Evolutionary conservation across 2,797 vertebrate genomes (phyloP).

Genomic region (Lepilemur ruficaudatus): DNA sequence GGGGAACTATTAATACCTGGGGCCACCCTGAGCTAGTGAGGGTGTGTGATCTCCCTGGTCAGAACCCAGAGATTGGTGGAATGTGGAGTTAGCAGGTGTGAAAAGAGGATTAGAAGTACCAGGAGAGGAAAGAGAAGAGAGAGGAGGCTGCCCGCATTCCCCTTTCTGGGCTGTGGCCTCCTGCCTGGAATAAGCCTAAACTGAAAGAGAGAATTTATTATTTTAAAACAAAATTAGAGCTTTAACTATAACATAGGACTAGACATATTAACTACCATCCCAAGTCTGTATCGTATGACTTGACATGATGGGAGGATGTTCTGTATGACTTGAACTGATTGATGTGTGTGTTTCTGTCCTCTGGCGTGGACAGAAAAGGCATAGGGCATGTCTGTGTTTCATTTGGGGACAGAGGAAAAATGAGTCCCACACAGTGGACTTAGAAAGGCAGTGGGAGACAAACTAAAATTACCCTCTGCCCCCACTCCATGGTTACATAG

Average conservation of each 20-base stretch:
- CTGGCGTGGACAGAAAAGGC: background rate
- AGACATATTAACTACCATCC: background rate
- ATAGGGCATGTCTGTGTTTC: background rate
- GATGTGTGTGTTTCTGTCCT: background rate
- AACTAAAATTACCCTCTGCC: background rate
- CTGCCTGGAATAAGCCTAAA: background rate
- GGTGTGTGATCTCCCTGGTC: background rate
- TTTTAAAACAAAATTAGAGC: background rate
- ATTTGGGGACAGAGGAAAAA: background rate
- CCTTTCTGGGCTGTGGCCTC: background rate
- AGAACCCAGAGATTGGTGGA: background rate
- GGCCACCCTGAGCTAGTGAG: background rate
- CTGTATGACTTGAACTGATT: background rate
- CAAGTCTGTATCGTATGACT: background rate
- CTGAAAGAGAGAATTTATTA: background rate
- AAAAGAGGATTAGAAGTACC: background rate
- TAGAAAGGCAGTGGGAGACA: background rate
- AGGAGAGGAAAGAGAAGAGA: too few relatives aligned
- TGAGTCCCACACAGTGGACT: background rate
- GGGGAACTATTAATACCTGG: background rate
- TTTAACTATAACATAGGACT: background rate
- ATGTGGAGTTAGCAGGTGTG: background rate
- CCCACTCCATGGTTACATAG: background rate
- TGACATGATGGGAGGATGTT: background rate
- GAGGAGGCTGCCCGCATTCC: background rate